These are phyloP conservation scores for Glossophaga mutica DNA, from an alignment of 2,797 vertebrate species.

Conservation along the genomic window DNA sequence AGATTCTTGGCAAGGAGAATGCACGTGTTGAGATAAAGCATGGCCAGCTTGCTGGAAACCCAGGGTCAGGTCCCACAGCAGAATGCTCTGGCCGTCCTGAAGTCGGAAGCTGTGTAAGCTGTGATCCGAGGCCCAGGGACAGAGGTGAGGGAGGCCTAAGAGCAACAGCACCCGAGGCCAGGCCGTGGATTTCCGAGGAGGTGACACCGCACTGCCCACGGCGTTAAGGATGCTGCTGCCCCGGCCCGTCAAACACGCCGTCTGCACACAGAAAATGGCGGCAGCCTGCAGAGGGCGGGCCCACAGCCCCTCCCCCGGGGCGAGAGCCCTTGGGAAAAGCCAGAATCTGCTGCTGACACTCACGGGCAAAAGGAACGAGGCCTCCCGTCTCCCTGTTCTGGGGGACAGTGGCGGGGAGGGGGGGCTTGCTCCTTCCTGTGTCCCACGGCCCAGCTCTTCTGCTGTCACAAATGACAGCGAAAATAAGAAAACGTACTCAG, in stretches of 20 bases:
- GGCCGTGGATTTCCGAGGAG: not conserved
- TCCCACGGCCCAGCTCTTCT: not conserved
- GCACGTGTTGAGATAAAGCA: not conserved
- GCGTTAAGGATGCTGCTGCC: rapidly evolving
- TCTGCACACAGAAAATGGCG: not conserved
- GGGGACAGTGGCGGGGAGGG: no score
- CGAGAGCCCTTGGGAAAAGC: not conserved
- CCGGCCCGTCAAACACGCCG: not conserved
- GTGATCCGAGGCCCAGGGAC: rapidly evolving
- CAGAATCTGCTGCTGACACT: not conserved
- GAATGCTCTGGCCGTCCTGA: not conserved
- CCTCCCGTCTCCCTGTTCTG: not conserved
- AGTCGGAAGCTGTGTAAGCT: not conserved
- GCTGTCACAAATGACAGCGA: not conserved
- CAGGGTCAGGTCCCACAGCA: not conserved
- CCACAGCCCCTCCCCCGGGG: rapidly evolving
- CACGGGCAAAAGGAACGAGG: not conserved
- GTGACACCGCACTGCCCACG: not conserved
- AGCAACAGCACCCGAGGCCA: not conserved
- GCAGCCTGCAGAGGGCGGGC: not conserved
- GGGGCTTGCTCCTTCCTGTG: not conserved
- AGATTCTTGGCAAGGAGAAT: not conserved
- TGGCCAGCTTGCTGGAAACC: not conserved
- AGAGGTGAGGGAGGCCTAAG: not conserved
- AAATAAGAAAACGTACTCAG: not conserved